Evolutionary conservation across 2,797 vertebrate species (phyloP).

Genomic region (Sebastiscus albofasciatus): DNA sequence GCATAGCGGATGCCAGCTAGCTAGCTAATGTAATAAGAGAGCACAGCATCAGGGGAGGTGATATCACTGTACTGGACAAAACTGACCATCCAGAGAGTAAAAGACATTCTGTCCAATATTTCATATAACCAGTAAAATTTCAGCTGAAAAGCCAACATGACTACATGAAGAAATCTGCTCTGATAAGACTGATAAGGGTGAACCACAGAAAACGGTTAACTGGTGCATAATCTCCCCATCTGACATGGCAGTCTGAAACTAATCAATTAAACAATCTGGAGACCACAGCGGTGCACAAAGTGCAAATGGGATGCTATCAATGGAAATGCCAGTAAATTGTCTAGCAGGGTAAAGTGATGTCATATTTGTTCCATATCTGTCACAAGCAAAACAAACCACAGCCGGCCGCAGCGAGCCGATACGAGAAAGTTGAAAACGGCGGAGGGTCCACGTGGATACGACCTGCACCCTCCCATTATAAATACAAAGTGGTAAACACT

Average conservation of each 20-base stretch:
- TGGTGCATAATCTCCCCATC: not conserved
- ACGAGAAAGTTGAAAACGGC: no score
- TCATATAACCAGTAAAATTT: not conserved
- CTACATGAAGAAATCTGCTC: not conserved
- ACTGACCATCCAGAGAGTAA: not conserved
- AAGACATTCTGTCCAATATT: not conserved
- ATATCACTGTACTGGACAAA: not conserved
- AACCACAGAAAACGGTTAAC: not conserved
- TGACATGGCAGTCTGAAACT: not conserved
- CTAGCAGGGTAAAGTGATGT: not conserved
- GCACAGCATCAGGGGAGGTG: conserved; percentile 6
- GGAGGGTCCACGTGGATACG: no score
- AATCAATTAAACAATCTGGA: not conserved
- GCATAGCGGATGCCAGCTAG: conserved; percentile 40
- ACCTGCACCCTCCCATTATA: no score
- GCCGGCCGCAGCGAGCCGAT: no score
- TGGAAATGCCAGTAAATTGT: not conserved
- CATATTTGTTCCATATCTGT: not conserved
- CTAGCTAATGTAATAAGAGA: conserved; percentile 61
- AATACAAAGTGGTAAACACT: no score
- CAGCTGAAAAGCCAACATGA: not conserved
- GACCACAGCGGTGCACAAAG: not conserved
- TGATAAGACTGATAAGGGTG: not conserved
- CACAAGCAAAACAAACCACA: no score
- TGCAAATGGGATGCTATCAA: not conserved